These are phyloP conservation scores for Oasisia sp. DNA, from an alignment of 2,888 invertebrate species.

Conservation along the genomic window DNA sequence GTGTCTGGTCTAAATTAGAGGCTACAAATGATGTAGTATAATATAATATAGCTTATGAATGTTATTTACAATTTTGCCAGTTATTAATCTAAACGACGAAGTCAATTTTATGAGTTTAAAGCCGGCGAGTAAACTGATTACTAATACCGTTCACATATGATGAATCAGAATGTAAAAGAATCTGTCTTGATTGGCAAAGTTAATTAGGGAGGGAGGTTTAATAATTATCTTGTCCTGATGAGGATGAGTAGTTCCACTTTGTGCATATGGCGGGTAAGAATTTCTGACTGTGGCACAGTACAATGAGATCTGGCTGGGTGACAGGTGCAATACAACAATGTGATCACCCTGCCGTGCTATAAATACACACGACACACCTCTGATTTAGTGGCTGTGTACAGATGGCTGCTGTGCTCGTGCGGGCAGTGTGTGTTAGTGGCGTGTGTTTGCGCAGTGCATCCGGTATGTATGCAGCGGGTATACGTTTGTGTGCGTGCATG, in stretches of 20 bases:
- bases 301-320: not conserved
- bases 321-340: not conserved
- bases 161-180: too few relatives aligned
- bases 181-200: too few relatives aligned
- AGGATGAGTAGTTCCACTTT: not conserved
- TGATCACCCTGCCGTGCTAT: not conserved
- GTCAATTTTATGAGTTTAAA: too few relatives aligned
- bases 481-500: not conserved
- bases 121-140: too few relatives aligned
- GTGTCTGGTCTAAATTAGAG: too few relatives aligned
- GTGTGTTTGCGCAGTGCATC: not conserved
- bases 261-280: not conserved
- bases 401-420: not conserved
- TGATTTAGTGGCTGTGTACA: not conserved
- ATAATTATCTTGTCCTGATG: not conserved
- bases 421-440: not conserved
- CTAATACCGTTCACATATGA: too few relatives aligned
- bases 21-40: too few relatives aligned
- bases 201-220: not conserved
- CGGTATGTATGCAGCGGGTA: too few relatives aligned
- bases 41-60: too few relatives aligned
- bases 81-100: too few relatives aligned
- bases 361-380: not conserved
- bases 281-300: not conserved
- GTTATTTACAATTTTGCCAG: too few relatives aligned